Base-by-base conservation (phyloP, 2,113 vertebrate genomes). In the Lophius piscatorius region DNA sequence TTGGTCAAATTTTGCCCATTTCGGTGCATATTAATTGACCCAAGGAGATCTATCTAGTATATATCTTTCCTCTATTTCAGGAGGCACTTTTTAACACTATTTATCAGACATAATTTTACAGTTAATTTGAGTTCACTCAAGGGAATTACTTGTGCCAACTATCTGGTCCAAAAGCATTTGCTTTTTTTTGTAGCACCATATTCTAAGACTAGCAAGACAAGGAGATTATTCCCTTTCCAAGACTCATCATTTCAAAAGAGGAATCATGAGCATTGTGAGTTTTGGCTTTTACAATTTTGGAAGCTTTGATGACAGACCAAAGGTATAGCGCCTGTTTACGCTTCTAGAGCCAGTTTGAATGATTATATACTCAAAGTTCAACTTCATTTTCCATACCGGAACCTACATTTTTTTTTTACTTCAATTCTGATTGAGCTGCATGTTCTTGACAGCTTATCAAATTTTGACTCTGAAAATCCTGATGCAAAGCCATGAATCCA, bases 341-440 rank as follows among this genome's bases (percentile, higher is more conserved):
- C 17, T 28, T 40, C 50, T 21, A 41, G 22, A 57, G 41, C 18
- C 33, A 24, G 18, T 51, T 64, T 51, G 24, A 24, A 61, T 40
- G 33, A 45, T 49, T 26, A 52, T 17, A 24, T 35, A 45, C 47
- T 58, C 31, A 57, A 24, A 69, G 58, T 82, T 80, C 62, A 65
- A 41, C 45, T 80, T 71, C 20, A 80, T 69, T 82, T 82, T 80
- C 74, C 78, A 75, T 47, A 61, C 49, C 46, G 62, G 65, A 75
- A 50, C 33, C 39, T 18, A 21, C 17, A 52, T 23, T 2, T 31
- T 45, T 40, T 54, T 77, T 65, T 20, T 61, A 76, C 31, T 54
- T 49, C 9, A 26, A 45, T 4, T 41, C 54, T 76, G 67, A 74
- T 48, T 63, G 61, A 51, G 58, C 58, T 40, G 29, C 29, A 23